Percentiles rank a stretch among this genome's conserved stretches.
These are phyloP conservation scores for Taenaris catops DNA, from an alignment of 2,888 invertebrate genomes.

Conservation along the genomic window DNA sequence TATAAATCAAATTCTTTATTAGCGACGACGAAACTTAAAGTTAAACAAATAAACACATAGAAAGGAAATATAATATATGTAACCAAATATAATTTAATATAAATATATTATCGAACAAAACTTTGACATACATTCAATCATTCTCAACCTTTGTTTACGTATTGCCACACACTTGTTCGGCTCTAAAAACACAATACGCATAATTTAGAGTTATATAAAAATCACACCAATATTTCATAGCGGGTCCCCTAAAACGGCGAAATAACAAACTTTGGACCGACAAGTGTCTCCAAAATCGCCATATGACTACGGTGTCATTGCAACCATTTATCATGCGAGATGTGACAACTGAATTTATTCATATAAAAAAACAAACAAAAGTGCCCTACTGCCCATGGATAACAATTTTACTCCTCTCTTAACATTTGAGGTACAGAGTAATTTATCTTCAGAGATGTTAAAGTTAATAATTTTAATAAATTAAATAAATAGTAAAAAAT, in stretches of 20 bases:
- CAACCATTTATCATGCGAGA: conserved; percentile 67
- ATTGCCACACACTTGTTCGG: conserved; percentile 16
- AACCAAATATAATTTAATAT: no score
- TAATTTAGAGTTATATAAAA: conserved; percentile 31
- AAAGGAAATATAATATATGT: no score
- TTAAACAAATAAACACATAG: no score
- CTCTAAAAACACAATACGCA: conserved; percentile 26
- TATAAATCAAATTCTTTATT: no score
- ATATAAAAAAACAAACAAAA: conserved; percentile 73
- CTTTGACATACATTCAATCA: no score
- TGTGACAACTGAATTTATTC: conserved; percentile 79
- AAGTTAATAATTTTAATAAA: no score
- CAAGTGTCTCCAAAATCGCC: conserved; percentile 68
- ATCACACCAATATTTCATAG: conserved; percentile 5
- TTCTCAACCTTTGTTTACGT: conserved; percentile 6
- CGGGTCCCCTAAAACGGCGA: conserved; percentile 35
- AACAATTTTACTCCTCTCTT: conserved; percentile 48
- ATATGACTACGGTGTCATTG: conserved; percentile 69
- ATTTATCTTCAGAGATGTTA: conserved; percentile 23
- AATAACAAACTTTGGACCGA: conserved; percentile 34
- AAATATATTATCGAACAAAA: no score
- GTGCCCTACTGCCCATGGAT: conserved; percentile 45
- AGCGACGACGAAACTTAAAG: no score
- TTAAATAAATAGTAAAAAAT: no score
- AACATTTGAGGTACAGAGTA: conserved; percentile 40